phyloP scores from a whole-genome alignment of 2,113 vertebrate species.

The Bubo blakistoni region DNA sequence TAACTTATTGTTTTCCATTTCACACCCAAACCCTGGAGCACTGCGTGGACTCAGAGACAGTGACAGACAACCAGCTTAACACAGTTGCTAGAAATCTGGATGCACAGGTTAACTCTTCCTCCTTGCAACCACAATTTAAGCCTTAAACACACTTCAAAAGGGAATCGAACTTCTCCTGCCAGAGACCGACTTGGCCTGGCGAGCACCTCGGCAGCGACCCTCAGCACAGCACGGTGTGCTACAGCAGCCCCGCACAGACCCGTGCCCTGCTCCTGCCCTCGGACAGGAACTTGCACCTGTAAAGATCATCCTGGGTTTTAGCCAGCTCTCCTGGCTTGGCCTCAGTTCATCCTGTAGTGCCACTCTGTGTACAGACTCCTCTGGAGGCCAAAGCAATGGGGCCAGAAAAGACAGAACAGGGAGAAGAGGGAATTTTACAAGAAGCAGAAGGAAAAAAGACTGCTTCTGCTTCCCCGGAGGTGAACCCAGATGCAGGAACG shows the following conservation, averaged over 20 bases:
- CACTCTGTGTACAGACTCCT: background rate
- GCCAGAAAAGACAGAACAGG: background rate
- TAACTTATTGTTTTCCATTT: background rate
- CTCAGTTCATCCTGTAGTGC: background rate
- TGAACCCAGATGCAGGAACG: background rate
- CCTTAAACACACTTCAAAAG: background rate
- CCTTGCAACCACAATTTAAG: background rate
- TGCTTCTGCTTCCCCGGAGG: background rate
- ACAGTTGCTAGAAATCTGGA: background rate
- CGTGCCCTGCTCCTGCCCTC: background rate
- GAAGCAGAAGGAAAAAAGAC: background rate
- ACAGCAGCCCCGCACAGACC: background rate
- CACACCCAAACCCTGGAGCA: fast-evolving
- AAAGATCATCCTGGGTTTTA: background rate
- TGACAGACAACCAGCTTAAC: background rate
- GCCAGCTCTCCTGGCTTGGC: background rate
- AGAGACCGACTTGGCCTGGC: background rate
- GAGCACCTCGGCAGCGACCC: background rate
- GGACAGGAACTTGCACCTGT: background rate
- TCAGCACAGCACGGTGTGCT: background rate
- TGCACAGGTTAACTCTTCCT: background rate
- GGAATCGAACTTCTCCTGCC: background rate
- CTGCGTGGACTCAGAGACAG: background rate
- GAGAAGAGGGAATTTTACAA: background rate
- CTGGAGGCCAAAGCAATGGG: background rate